A percentile compares a stretch with the other conserved stretches of the same genome.
These are phyloP conservation scores for Gerris lacustris DNA, from an alignment of 2,888 invertebrate species.

Conservation along the genomic window DNA sequence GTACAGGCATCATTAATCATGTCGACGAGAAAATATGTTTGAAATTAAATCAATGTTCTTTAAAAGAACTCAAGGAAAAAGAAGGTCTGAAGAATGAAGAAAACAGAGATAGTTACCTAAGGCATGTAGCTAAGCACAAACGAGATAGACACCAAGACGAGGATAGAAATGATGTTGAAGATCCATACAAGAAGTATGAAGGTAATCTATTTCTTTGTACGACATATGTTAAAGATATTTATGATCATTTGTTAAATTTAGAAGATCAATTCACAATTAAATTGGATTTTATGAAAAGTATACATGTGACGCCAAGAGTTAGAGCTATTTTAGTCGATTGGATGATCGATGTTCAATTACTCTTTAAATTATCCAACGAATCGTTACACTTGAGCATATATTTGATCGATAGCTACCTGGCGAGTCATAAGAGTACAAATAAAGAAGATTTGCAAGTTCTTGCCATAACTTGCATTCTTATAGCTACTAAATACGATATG, in stretches of 20 bases:
- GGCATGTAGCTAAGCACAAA: too few species aligned
- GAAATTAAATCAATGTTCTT: too few species aligned
- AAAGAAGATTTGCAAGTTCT: conserved; percentile 65
- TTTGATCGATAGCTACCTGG: conserved; percentile 79
- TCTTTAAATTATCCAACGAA: conserved; percentile 73
- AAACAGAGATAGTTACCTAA: too few species aligned
- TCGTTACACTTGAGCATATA: conserved; percentile 79
- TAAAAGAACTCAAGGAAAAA: too few species aligned
- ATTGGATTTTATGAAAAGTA: neutral
- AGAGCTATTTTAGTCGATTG: conserved; percentile 81
- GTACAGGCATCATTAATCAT: too few species aligned
- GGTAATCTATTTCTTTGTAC: neutral
- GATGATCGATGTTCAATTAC: conserved; percentile 81
- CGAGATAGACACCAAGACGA: too few species aligned
- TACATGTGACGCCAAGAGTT: conserved; percentile 59
- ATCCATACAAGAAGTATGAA: neutral
- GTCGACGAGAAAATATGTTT: too few species aligned
- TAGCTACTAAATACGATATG: conserved; percentile 92
- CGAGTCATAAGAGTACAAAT: conserved; percentile 38
- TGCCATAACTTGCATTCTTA: conserved; percentile 76
- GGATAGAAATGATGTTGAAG: neutral
- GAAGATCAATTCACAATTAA: neutral
- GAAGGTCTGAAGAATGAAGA: too few species aligned
- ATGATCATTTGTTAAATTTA: neutral
- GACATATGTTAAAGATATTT: neutral